These are phyloP conservation scores for Phyllostomus hastatus DNA, from an alignment of 2,113 vertebrate species.

Conservation along the genomic window DNA sequence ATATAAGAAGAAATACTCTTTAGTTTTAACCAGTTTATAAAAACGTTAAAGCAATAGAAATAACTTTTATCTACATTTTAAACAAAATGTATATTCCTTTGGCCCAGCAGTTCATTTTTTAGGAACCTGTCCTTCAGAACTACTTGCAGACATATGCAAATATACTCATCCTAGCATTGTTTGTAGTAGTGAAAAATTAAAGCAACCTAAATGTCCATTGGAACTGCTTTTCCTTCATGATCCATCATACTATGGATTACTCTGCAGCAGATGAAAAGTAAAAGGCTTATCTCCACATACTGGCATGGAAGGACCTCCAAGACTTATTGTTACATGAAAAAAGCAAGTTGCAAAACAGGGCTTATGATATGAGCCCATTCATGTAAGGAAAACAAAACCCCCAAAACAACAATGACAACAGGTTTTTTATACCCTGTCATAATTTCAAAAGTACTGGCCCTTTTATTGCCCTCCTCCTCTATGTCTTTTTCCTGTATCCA, in stretches of 20 bases:
- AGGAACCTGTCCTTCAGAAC: background rate
- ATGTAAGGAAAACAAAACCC: constrained; percentile 13
- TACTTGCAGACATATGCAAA: constrained; percentile 10
- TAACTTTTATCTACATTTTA: background rate
- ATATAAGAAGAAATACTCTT: constrained; percentile 34
- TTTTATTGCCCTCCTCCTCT: constrained; percentile 29
- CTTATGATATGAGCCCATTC: background rate
- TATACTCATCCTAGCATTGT: constrained; percentile 29
- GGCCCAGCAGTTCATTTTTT: constrained; percentile 14
- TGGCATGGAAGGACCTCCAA: background rate
- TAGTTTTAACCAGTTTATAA: constrained; percentile 35
- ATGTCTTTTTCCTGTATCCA: background rate
- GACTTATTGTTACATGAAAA: background rate
- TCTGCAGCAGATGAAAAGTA: constrained; percentile 20
- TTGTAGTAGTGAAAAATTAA: constrained; percentile 16
- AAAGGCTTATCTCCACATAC: background rate
- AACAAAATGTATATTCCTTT: constrained; percentile 44
- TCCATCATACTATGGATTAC: background rate
- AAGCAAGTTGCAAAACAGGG: constrained; percentile 9
- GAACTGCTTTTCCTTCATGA: constrained; percentile 37
- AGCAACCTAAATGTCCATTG: background rate
- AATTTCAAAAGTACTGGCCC: constrained; percentile 12
- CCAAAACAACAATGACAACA: background rate
- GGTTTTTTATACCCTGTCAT: background rate
- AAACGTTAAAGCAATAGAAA: constrained; percentile 44